phyloP scores from a whole-genome alignment of 2,797 vertebrate genomes.

The Xerus rutilus region DNA sequence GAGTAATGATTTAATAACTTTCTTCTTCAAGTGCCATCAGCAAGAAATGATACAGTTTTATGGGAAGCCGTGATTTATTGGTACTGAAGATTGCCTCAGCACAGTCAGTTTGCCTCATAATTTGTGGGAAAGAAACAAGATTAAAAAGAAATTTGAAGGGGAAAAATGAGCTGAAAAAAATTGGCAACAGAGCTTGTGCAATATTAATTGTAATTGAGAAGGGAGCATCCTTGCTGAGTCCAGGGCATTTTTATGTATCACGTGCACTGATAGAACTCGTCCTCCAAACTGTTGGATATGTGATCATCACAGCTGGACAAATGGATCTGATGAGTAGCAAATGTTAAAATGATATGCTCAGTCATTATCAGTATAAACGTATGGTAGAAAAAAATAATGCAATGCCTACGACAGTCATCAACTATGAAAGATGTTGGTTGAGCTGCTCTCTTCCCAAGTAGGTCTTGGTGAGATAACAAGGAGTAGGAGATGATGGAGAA shows the following conservation, averaged over 20 bases:
- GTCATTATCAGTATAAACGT: not conserved
- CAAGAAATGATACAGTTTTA: slow-evolving; percentile 76
- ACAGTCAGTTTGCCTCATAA: slow-evolving; percentile 77
- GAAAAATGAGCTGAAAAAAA: slow-evolving; percentile 72
- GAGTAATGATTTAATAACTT: slow-evolving; percentile 84
- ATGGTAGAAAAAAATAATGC: not conserved
- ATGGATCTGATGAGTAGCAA: not conserved
- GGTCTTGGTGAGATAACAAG: not conserved
- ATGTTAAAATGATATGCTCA: not conserved
- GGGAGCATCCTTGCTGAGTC: not conserved
- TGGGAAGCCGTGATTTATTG: slow-evolving; percentile 78
- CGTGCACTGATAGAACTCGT: not conserved
- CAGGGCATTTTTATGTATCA: not conserved
- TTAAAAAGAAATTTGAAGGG: slow-evolving; percentile 74
- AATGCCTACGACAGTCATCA: not conserved
- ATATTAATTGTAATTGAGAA: slow-evolving; percentile 66
- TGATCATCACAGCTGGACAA: not conserved
- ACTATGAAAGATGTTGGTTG: not conserved
- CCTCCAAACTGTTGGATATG: not conserved
- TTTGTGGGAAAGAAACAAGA: slow-evolving; percentile 77
- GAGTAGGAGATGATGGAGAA: not conserved
- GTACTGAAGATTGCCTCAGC: slow-evolving; percentile 61
- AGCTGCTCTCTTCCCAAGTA: not conserved
- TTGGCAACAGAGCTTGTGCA: slow-evolving; percentile 29
- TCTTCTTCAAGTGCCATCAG: slow-evolving; percentile 78